Evolutionary conservation across 2,113 vertebrate species (phyloP).

Genomic region (Neofelis nebulosa): DNA sequence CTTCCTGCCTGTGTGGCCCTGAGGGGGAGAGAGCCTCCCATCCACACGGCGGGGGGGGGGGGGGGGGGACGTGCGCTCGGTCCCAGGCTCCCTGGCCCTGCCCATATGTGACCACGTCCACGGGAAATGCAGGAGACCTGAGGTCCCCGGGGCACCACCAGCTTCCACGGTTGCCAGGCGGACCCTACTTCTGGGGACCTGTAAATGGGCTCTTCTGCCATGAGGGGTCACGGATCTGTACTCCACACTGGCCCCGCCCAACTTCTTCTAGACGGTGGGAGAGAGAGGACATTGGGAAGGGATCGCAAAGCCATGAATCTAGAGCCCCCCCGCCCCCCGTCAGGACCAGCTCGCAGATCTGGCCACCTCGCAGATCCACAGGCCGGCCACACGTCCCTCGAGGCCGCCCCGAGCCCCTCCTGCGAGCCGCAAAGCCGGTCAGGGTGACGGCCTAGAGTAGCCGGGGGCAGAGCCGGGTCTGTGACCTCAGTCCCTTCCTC

Average conservation of each 20-base stretch:
- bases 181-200: not conserved
- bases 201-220: accelerated
- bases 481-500: not conserved
- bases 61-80: no score
- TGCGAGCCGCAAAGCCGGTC: not conserved
- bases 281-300: not conserved
- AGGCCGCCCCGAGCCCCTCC: not conserved
- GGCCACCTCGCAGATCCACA: no score
- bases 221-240: no score
- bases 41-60: not conserved
- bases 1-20: accelerated
- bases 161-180: not conserved
- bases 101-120: accelerated
- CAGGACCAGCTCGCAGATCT: not conserved
- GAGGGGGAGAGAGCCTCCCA: accelerated
- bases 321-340: not conserved
- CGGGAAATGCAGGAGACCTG: accelerated
- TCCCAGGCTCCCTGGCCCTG: accelerated
- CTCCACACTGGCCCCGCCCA: not conserved
- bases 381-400: accelerated
- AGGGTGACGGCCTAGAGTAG: accelerated
- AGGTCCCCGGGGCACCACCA: accelerated
- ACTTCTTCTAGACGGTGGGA: no score
- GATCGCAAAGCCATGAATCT: no score
- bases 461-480: accelerated